A percentile compares a stretch with the other conserved stretches of the same genome.
phyloP scores from a whole-genome alignment of 2,888 invertebrate genomes.

The Heliconius charithonia region DNA sequence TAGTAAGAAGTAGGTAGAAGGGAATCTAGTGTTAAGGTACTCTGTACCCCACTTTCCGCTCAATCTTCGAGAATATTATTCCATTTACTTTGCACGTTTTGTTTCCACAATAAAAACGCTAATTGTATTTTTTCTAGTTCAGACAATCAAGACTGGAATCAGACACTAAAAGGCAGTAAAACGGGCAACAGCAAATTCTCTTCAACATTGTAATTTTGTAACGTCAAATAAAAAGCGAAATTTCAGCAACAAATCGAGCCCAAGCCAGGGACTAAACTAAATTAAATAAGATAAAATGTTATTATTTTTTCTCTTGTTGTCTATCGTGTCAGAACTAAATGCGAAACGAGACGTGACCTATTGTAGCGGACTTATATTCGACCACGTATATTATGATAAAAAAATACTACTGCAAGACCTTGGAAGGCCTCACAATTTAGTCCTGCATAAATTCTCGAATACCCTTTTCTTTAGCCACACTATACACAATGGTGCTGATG shows the following conservation, averaged over 20 bases:
- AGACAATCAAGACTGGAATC: slow-evolving; percentile 10
- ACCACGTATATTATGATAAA: slow-evolving; percentile 65
- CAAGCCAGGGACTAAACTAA: slow-evolving; percentile 46
- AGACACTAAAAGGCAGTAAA: slow-evolving; percentile 37
- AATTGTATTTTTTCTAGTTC: slow-evolving; percentile 21
- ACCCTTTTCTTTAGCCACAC: slow-evolving; percentile 73
- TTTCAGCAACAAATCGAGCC: slow-evolving; percentile 34
- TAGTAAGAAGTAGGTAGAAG: no score
- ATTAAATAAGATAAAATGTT: slow-evolving; percentile 52
- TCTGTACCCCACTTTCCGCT: no score
- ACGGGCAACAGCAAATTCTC: slow-evolving; percentile 41
- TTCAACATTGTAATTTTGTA: slow-evolving; percentile 45
- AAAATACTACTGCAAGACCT: slow-evolving; percentile 59
- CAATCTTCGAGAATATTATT: no score
- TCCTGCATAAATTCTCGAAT: slow-evolving; percentile 69
- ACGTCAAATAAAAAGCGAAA: slow-evolving; percentile 46
- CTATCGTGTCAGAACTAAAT: slow-evolving; percentile 36
- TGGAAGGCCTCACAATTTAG: slow-evolving; percentile 67
- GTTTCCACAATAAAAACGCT: not conserved
- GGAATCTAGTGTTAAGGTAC: no score
- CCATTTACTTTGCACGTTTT: not conserved
- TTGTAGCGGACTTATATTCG: slow-evolving; percentile 69
- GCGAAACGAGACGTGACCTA: slow-evolving; percentile 48
- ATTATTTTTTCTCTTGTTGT: slow-evolving; percentile 46
- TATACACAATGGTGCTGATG: slow-evolving; percentile 57